Evolutionary conservation across 2,113 vertebrate species (phyloP), one percentile per base, ranked within the genome.

Genomic region (Silurus asotus): DNA sequence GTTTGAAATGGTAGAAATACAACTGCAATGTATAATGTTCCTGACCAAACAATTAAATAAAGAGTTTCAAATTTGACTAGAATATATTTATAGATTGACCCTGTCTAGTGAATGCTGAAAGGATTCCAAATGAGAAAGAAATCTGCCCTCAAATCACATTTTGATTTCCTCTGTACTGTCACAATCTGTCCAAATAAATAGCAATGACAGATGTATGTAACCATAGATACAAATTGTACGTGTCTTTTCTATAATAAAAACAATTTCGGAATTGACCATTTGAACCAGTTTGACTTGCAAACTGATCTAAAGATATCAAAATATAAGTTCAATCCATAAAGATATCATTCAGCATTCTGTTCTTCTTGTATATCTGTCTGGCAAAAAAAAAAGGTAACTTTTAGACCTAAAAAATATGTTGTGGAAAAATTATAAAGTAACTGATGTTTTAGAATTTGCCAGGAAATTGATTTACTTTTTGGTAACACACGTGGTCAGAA

Each of bases 311-410:
- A 70, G 1, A 45, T 76, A 23, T 76, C n/a, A 11, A 76, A 76
- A 76, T 76, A 6, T 76, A 20, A 76, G 74, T 53, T 14, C n/a
- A 76, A 76, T 76, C 74, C 49, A 76, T 76, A 10, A 76, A 53
- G 20, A 17, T 20, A 76, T 25, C 74, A 76, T 53, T 23, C 72
- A 76, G 0, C n/a, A 55, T 51, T 55, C 11, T 53, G 51, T 76
- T 55, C 74, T 15, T n/a, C 1, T 6, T 76, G 11, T 23, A 74
- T 25, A 37, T 69, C 65, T 45, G 37, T 45, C 37, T 72, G 45
- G 37, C 19, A n/a, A n/a, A n/a, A n/a, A 37, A 23, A 23, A 76
- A 76, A 76, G 74, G 23, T 55, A 23, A 76, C 74, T 53, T 76
- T 53, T 23, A 53, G 48, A n/a, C 14, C 13, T 37, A 14, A 19